Percentiles rank a stretch among this genome's conserved stretches.
Conservation (phyloP, 2,797 vertebrate species). For the Sebastes jordani region DNA sequence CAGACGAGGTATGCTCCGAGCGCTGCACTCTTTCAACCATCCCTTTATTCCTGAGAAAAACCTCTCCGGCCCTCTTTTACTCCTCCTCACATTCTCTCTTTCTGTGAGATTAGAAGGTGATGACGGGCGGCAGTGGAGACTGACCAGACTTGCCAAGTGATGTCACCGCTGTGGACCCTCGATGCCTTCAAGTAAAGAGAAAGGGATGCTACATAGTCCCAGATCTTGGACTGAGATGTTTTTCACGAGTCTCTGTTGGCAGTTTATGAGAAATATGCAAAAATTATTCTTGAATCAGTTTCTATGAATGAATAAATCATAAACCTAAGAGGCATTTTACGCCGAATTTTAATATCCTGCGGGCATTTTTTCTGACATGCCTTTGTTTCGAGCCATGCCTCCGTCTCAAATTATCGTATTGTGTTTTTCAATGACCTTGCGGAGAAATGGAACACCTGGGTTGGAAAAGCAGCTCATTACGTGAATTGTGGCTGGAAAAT, state of each 20-base stretch:
- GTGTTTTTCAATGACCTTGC: constrained; percentile 76
- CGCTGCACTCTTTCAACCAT: constrained; percentile 55
- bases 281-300: constrained; percentile 33
- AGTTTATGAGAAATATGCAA: constrained; percentile 36
- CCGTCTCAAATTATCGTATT: constrained; percentile 66
- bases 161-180: constrained; percentile 53
- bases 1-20: constrained; percentile 52
- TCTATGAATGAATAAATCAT: constrained; percentile 64
- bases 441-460: constrained; percentile 73
- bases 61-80: constrained; percentile 39
- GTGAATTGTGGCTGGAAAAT: constrained; percentile 69
- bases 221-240: constrained; percentile 2
- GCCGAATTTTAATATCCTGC: constrained; percentile 56
- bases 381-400: constrained; percentile 59
- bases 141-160: constrained; percentile 62
- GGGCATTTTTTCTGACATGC: constrained; percentile 59
- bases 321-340: constrained; percentile 49
- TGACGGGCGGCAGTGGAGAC: constrained; percentile 56
- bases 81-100: constrained; percentile 52
- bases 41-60: constrained; percentile 62
- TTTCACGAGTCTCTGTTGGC: neutral
- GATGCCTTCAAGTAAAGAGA: constrained; percentile 30
- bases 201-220: neutral
- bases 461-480: constrained; percentile 75
- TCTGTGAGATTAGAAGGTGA: constrained; percentile 71